Evolutionary conservation across 2,888 invertebrate genomes (phyloP).

Genomic region (Fragum sueziense): DNA sequence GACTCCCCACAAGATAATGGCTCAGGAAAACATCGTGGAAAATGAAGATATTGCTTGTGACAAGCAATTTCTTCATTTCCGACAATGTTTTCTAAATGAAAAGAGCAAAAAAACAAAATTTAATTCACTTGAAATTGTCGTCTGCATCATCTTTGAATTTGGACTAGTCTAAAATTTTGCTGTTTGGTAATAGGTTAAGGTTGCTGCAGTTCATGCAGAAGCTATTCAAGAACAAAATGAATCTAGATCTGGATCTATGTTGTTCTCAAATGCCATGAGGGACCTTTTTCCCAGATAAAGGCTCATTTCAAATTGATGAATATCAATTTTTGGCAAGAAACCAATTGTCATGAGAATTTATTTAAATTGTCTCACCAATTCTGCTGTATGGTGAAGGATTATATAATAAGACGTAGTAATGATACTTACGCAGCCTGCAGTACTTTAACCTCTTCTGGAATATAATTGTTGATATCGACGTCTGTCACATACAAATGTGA

Average conservation of each 20-base stretch:
- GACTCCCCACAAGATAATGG: no score
- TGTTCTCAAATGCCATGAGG: no score
- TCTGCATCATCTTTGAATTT: no score
- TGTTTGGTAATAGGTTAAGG: no score
- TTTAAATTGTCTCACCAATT: neutral
- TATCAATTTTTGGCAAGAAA: neutral
- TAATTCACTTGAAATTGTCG: no score
- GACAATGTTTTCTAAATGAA: neutral
- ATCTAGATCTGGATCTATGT: no score
- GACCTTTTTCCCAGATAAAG: neutral
- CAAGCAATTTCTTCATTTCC: neutral
- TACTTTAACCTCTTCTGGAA: constrained; percentile 69
- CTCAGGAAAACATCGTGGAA: no score
- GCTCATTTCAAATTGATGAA: neutral
- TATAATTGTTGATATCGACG: constrained; percentile 66
- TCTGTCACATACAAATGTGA: constrained; percentile 84
- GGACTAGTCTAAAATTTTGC: no score
- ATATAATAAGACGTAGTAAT: neutral
- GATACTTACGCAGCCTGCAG: constrained; percentile 67
- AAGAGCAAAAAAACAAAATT: neutral
- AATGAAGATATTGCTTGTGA: no score
- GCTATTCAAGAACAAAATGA: no score
- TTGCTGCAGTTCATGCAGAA: no score
- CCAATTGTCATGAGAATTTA: neutral
- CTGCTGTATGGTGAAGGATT: neutral